Evolutionary conservation across 2,113 vertebrate species (phyloP), one percentile per base, ranked within the genome.

Genomic region (Taxidea taxus): DNA sequence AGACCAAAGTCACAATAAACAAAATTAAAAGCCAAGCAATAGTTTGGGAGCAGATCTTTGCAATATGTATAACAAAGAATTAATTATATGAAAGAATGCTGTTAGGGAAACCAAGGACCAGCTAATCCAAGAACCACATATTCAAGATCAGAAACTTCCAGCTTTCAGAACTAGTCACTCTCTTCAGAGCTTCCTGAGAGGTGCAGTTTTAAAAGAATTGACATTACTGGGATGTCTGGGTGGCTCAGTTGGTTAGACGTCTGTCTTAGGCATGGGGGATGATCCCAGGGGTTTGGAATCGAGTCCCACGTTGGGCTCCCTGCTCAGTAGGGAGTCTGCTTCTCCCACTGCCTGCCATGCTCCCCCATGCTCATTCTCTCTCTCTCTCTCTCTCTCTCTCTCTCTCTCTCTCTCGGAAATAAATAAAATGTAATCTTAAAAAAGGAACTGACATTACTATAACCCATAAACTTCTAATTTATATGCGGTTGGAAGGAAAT

Each of bases 1-100:
- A 95, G 27, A 80, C 15, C 47, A 94, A 87, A 80, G 21, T 5
- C 47, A 87, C 34, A 66, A 62, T 47, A 75, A 84, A 62, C 23
- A 84, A 95, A 91, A 92, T 75, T 94, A 85, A 88, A 91, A 91
- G 27, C 21, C 58, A 95, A 58, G 18, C 34, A 83, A 84, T 13
- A 84, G 68, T 87, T 83, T 92, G 44, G 18, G 18, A 87, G 80
- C 34, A 84, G 42, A 89, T 47, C 14, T 75, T 87, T 70, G 25
- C 42, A 72, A 68, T 2, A 56, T 42, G n/a, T 81, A 18, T 34
- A 42, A 80, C 20, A 95, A 84, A 70, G 4, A 95, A 54, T 58
- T 74, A 93, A 77, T 83, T 90, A 90, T 44, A 42, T 6, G 7
- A 95, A 54, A 92, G 13, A 54, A 91, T 58, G 18, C 62, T 64